Base-by-base conservation (phyloP, 2,888 invertebrate genomes). In the Icerya purchasi region DNA sequence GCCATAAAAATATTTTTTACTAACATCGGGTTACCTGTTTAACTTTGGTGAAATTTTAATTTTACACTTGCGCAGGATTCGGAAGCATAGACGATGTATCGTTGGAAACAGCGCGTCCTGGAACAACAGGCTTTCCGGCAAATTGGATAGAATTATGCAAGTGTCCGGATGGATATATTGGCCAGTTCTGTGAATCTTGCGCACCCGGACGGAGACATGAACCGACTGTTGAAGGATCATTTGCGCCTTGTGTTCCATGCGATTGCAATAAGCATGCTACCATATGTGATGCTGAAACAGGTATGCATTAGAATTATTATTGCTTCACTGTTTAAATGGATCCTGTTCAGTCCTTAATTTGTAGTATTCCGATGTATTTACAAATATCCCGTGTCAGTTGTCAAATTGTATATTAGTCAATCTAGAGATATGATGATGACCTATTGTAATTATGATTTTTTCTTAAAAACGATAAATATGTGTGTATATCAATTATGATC, bases 151-250 rank as follows among this genome's bases (percentile, higher is more conserved):
- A 97, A 71, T 84, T 84, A 68, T 97, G 97, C 69, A 82, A 84
- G 1, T 97, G 97, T 68, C 89, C 89, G 0, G 76, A 77, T 67
- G 86, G 79, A 0, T 92, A 89, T 65, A 81, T 92, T 0, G 92
- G 96, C 0, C 93, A 96, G 72, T 94, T 89, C 71, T 98, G 98
- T 69, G 97, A 99, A 72, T 91, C 91, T 1, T 99, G 98, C 70
- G 88, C 87, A 0, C 89, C 94, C 0, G 96, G 96, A 1, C 98
- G 81, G 70, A 83, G 92, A 55, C 90, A 97, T 66, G 88, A 88
- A 64, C 89, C 90, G 0, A 83, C 89, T 0, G 82, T 84, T 65
- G 92, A 94, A 0, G 96, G 96, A 1, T 87, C 93, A 0, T 93
- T 94, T 69, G 87, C 90, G 64, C 81, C 83, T 1, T 98, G 98